Evolutionary conservation across 2,888 invertebrate genomes (phyloP), one percentile per base, ranked within the genome.

Genomic region (Eurois occulta): DNA sequence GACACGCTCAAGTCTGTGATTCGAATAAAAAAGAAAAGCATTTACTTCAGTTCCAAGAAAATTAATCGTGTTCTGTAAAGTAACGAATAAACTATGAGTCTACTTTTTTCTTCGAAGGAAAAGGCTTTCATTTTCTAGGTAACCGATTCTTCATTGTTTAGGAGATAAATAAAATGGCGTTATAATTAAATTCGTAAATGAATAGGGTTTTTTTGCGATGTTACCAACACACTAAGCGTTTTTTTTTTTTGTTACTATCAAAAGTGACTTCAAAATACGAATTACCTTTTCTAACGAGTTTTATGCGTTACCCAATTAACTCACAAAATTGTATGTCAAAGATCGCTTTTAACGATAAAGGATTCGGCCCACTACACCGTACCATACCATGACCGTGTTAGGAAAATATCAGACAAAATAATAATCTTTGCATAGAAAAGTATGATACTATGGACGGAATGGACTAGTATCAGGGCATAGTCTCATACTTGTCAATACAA

Each of bases 61-160:
- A 83, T 74, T 72, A 68, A 85, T 85, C 28, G 71, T 41, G 60
- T 68, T 82, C 58, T 35, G 43, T 68, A 46, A 77, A 80, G 35
- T 46, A 75, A 32, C n/a, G 18, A 32, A 43, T 35, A 32, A 77
- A 65, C 24, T 16, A 38, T 35, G 8, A 35, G 32, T 24, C 16
- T 38, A 32, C 16, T 24, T 46, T 46, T 24, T 35, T 73, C 41
- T 32, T 67, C 1, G 16, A 68, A 79, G 41, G n/a, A 60, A 4
- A 28, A 8, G 41, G 13, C 13, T 10, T 32, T 64, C 7, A 62
- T 28, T 64, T 58, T 43, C 32, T 64, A 46, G 48, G n/a, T 67
- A 32, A 6, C 18, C 55, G 35, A 28, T 64, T 58, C 52, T n/a
- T 46, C 13, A 52, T 28, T n/a, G 52, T 52, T 28, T 38, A 11